These are phyloP conservation scores for Gephyroberyx darwinii DNA, from an alignment of 2,797 vertebrate genomes.

Conservation along the genomic window DNA sequence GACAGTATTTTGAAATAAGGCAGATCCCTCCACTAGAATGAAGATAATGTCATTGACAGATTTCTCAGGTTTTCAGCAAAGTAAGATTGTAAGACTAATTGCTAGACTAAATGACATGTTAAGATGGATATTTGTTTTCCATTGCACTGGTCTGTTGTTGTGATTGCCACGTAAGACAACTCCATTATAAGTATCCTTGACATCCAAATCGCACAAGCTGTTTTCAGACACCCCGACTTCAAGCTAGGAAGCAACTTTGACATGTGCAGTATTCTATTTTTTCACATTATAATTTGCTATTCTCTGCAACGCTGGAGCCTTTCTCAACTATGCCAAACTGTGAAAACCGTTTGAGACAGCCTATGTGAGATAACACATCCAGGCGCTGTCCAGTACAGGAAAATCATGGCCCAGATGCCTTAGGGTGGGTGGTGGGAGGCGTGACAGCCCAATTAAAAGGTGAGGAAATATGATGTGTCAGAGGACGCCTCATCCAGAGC, in stretches of 20 bases:
- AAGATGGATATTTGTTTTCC: too few species aligned
- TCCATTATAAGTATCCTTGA: not conserved
- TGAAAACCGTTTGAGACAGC: not conserved
- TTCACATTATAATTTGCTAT: not conserved
- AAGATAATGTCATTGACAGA: too few species aligned
- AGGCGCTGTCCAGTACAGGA: conserved; percentile 17
- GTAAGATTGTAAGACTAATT: too few species aligned
- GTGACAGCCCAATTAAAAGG: conserved; percentile 69
- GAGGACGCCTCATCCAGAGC: conserved; percentile 36
- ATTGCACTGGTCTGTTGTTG: too few species aligned
- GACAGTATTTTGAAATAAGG: too few species aligned
- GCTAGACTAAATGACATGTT: too few species aligned
- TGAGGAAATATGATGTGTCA: conserved; percentile 58
- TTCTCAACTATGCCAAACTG: conserved; percentile 9
- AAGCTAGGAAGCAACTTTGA: conserved; percentile 1
- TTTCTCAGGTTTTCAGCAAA: too few species aligned
- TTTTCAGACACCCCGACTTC: not conserved
- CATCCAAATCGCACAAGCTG: not conserved
- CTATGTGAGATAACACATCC: conserved; percentile 10
- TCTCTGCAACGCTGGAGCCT: not conserved
- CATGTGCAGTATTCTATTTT: not conserved
- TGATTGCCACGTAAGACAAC: not conserved
- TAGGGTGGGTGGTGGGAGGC: conserved; percentile 16
- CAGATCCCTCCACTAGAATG: too few species aligned
- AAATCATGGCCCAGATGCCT: conserved; percentile 13